A percentile compares a stretch with the other conserved stretches of the same genome.
Conservation (phyloP, 2,888 invertebrate species). For the Mimachlamys varia region DNA sequence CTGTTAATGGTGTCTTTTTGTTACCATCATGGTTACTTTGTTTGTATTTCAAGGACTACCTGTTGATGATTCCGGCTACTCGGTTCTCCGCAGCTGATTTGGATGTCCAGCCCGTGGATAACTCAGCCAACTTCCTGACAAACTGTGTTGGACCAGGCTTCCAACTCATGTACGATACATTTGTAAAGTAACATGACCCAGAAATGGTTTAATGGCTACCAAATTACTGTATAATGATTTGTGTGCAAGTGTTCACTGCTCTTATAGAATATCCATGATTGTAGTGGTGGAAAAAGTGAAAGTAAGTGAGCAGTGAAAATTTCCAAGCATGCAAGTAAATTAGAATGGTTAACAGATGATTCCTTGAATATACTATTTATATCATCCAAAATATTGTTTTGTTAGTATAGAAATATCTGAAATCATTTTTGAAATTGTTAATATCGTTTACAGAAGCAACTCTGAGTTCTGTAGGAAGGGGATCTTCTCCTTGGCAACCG, state of each 20-base stretch:
- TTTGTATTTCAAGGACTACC: conserved; percentile 87
- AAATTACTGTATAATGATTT: too few relatives aligned
- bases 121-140: conserved; percentile 93
- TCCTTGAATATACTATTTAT: background rate
- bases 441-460: conserved; percentile 51
- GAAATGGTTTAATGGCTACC: too few relatives aligned
- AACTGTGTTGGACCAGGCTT: conserved; percentile 95
- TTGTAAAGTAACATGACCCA: background rate
- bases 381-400: background rate
- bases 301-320: too few relatives aligned
- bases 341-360: too few relatives aligned
- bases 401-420: background rate
- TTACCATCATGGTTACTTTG: background rate
- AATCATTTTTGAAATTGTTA: background rate
- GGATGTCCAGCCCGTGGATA: conserved; percentile 91
- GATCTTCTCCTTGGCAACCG: conserved; percentile 95
- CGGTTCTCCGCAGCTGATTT: conserved; percentile 88
- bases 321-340: too few relatives aligned
- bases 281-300: too few relatives aligned
- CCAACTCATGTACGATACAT: conserved; percentile 84
- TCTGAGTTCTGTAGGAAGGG: conserved; percentile 91
- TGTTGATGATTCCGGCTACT: conserved; percentile 90
- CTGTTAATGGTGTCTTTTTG: background rate
- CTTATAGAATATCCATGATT: too few relatives aligned
- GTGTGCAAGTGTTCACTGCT: too few relatives aligned